These are phyloP conservation scores for Chamaetylas fuelleborni DNA, from an alignment of 2,113 vertebrate genomes.

Conservation along the genomic window DNA sequence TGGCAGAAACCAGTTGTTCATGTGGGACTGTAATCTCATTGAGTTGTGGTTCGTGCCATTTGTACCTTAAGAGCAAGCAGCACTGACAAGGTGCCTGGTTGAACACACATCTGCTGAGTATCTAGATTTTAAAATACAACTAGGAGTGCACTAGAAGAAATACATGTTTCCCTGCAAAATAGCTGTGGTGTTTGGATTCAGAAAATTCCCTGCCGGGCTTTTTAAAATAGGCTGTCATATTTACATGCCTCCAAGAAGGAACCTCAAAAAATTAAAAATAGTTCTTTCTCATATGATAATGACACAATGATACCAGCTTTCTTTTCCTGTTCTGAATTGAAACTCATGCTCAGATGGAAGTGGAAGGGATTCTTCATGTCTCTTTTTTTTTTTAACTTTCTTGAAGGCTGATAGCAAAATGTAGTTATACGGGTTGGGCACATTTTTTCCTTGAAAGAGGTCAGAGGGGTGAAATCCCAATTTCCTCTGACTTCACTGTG, in stretches of 20 bases:
- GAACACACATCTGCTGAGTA: background rate
- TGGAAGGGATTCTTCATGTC: background rate
- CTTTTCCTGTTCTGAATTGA: background rate
- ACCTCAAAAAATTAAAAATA: constrained; percentile 2
- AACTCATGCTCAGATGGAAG: background rate
- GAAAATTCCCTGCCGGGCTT: background rate
- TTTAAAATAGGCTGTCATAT: background rate
- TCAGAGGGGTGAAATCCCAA: constrained; percentile 15
- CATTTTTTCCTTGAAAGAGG: constrained; percentile 34
- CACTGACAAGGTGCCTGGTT: background rate
- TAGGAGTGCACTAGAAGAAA: background rate
- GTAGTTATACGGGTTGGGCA: background rate
- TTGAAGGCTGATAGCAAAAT: background rate
- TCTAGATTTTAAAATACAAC: background rate
- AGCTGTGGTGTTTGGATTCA: background rate
- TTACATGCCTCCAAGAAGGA: background rate
- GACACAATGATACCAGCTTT: background rate
- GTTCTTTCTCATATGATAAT: background rate
- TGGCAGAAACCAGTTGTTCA: background rate
- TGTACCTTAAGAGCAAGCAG: background rate
- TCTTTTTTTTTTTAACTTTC: background rate
- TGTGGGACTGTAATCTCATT: background rate
- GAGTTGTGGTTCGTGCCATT: background rate
- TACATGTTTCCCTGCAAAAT: background rate
- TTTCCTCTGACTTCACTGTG: constrained; percentile 3